These are phyloP conservation scores for Neoseiulus cucumeris DNA, from an alignment of 1,140 invertebrate species.

Conservation along the genomic window DNA sequence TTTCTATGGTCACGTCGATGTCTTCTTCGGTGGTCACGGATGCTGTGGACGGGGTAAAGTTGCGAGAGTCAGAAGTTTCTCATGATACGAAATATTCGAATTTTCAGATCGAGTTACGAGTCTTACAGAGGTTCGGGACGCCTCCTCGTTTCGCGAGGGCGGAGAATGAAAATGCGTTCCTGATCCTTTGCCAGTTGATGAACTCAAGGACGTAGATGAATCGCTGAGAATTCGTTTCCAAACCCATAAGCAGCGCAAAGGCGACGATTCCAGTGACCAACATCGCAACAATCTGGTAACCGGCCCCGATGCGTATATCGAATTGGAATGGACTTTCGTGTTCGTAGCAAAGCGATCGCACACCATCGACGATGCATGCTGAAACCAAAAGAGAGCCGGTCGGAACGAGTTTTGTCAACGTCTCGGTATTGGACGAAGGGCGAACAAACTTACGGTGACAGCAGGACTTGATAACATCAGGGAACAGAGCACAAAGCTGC, in stretches of 20 bases:
- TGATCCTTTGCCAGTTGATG: background rate
- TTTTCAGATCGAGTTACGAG: background rate
- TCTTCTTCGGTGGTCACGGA: background rate
- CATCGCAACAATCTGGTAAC: background rate
- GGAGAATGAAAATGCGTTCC: background rate
- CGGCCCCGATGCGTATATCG: background rate
- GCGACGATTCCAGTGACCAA: conserved; percentile 13
- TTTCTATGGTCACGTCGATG: background rate
- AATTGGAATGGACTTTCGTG: conserved; percentile 1
- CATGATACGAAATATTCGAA: too few relatives aligned
- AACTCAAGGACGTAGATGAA: background rate
- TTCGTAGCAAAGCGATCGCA: background rate
- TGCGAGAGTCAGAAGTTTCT: too few relatives aligned
- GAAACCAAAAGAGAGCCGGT: background rate
- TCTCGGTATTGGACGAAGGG: background rate
- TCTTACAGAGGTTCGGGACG: background rate
- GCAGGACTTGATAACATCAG: background rate
- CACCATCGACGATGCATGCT: too few relatives aligned
- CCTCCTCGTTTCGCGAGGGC: background rate
- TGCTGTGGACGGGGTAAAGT: conserved; percentile 13
- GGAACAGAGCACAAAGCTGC: background rate
- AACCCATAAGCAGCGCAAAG: conserved; percentile 14
- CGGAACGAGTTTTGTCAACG: background rate
- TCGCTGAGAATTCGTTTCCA: conserved; percentile 13
- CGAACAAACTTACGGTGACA: background rate